These are phyloP conservation scores for Polymixis flavicincta DNA, from an alignment of 2,888 invertebrate species.

Conservation along the genomic window DNA sequence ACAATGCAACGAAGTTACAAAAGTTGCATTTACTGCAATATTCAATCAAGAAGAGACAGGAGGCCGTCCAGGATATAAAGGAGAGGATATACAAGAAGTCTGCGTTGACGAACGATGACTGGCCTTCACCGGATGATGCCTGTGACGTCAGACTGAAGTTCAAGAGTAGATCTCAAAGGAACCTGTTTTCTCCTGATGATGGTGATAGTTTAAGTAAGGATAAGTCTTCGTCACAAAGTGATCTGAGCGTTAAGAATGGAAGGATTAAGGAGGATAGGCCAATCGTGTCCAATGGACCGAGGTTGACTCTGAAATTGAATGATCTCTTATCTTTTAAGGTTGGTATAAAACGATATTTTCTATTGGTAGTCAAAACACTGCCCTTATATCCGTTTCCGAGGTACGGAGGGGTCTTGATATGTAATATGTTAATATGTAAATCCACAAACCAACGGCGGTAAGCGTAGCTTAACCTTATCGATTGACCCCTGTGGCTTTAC, in stretches of 20 bases:
- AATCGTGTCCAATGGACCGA: conserved; percentile 81
- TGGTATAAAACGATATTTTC: conserved; percentile 47
- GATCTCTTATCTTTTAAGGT: conserved; percentile 89
- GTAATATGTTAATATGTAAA: no score
- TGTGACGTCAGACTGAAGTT: conserved; percentile 73
- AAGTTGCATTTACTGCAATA: conserved; percentile 93
- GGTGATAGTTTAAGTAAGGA: conserved; percentile 71
- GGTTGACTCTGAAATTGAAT: conserved; percentile 85
- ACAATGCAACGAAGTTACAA: conserved; percentile 93
- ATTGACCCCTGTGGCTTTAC: no score
- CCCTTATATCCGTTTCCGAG: background rate
- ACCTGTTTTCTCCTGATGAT: conserved; percentile 82
- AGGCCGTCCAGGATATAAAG: conserved; percentile 91
- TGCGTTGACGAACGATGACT: conserved; percentile 77
- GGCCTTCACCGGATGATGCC: conserved; percentile 71
- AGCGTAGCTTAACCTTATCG: no score
- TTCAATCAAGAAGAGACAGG: conserved; percentile 92
- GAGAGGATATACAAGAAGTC: conserved; percentile 87
- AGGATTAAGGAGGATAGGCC: conserved; percentile 80
- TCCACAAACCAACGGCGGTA: no score
- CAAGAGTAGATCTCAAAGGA: conserved; percentile 81
- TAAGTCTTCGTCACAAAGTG: conserved; percentile 76
- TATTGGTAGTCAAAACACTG: background rate
- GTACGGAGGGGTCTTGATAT: no score
- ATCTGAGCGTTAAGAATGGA: conserved; percentile 80